A percentile compares a stretch with the other conserved stretches of the same genome.
These are phyloP conservation scores for Torymus auratus DNA, from an alignment of 2,888 invertebrate species.

Conservation along the genomic window DNA sequence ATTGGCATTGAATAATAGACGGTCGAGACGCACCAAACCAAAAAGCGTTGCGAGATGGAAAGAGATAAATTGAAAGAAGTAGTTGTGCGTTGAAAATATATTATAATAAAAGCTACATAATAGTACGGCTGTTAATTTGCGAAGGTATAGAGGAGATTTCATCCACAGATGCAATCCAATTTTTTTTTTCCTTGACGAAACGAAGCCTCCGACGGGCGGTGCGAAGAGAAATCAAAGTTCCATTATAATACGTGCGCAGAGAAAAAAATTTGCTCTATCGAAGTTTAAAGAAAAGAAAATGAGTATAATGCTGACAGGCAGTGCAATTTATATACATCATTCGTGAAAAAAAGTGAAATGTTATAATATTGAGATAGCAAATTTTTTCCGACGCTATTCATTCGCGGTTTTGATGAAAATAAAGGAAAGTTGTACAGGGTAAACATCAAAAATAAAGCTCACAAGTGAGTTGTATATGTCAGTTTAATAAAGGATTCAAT, in stretches of 20 bases:
- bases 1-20: not conserved
- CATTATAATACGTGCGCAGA: not conserved
- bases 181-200: not conserved
- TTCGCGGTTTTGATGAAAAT: slow-evolving; percentile 28
- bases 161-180: slow-evolving; percentile 19
- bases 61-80: slow-evolving; percentile 23
- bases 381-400: slow-evolving; percentile 9
- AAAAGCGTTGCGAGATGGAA: slow-evolving; percentile 34
- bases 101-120: slow-evolving; percentile 14
- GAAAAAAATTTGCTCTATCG: slow-evolving; percentile 15
- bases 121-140: not conserved
- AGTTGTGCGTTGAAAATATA: not conserved
- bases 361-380: not conserved
- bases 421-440: slow-evolving; percentile 59
- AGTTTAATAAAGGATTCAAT: slow-evolving; percentile 74
- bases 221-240: slow-evolving; percentile 8
- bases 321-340: too few species aligned
- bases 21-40: slow-evolving; percentile 29
- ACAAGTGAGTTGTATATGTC: slow-evolving; percentile 72
- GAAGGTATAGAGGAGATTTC: not conserved
- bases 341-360: too few species aligned
- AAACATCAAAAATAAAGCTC: slow-evolving; percentile 73
- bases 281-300: not conserved
- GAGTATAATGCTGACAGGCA: too few species aligned
- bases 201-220: not conserved